A percentile compares a stretch with the other conserved stretches of the same genome.
Conservation (phyloP, 1,140 invertebrate genomes). For the Bilobella aurantiaca region DNA sequence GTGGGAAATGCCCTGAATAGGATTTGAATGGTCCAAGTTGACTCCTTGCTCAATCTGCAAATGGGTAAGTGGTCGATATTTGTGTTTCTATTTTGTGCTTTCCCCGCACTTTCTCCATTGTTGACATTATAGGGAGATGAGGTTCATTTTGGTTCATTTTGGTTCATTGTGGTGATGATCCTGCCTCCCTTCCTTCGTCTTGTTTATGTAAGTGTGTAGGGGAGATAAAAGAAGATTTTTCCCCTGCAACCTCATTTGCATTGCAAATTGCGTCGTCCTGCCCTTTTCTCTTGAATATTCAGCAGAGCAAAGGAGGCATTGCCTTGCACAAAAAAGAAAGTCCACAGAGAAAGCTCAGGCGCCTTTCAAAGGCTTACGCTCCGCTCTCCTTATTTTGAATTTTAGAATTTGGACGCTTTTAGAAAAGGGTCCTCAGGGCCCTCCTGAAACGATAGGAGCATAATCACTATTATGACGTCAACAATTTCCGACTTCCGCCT, state of each 20-base stretch:
- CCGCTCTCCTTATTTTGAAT: no score
- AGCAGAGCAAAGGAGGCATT: conserved; percentile 8
- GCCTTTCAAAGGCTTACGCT: background rate
- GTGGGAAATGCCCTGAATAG: no score
- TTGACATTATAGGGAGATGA: background rate
- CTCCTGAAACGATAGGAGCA: no score
- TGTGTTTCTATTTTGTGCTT: no score
- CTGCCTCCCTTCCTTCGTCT: background rate
- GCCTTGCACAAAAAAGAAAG: background rate
- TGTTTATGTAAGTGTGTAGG: conserved; percentile 35
- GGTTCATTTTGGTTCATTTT: no score
- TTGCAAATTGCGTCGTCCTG: conserved; percentile 31
- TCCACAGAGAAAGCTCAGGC: background rate
- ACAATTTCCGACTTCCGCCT: no score
- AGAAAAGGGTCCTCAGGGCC: no score
- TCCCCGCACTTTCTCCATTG: background rate
- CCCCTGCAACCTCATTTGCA: conserved; percentile 32
- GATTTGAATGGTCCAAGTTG: no score
- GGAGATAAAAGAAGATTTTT: conserved; percentile 35
- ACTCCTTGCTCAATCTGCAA: no score
- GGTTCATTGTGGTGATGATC: background rate
- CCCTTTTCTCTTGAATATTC: conserved; percentile 31
- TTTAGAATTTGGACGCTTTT: no score
- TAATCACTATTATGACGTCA: no score
- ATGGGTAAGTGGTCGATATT: no score